Evolutionary conservation across 2,888 invertebrate species (phyloP).

Genomic region (Hedychridium roseum): DNA sequence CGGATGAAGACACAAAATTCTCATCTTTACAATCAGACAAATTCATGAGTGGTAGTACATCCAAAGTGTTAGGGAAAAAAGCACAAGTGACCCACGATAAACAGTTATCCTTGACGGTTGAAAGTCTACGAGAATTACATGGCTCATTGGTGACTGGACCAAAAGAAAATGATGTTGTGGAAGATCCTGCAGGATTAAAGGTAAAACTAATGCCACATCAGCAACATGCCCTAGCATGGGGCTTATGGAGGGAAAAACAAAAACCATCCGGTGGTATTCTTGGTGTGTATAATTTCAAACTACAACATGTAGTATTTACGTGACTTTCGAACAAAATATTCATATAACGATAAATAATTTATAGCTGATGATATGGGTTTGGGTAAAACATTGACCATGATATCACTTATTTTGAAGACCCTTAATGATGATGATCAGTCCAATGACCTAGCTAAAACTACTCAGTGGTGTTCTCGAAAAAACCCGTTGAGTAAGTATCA

Average conservation of each 20-base stretch:
- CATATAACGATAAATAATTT: constrained; percentile 13
- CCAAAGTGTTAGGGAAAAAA: constrained; percentile 42
- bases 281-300: constrained; percentile 64
- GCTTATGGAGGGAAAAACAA: constrained; percentile 89
- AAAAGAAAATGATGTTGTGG: constrained; percentile 66
- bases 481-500: too few relatives aligned
- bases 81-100: constrained; percentile 75
- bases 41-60: too few relatives aligned
- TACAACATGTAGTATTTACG: not conserved
- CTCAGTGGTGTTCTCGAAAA: too few relatives aligned
- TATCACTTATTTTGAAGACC: constrained; percentile 71
- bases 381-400: constrained; percentile 86
- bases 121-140: constrained; percentile 77
- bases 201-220: constrained; percentile 84
- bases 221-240: constrained; percentile 85
- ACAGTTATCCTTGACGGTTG: constrained; percentile 75
- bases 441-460: too few relatives aligned
- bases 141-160: constrained; percentile 76
- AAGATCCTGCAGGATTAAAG: constrained; percentile 72
- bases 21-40: constrained; percentile 3
- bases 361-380: constrained; percentile 82
- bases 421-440: constrained; percentile 27
- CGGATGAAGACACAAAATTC: constrained; percentile 16
- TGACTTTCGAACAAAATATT: not conserved
- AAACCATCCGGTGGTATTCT: constrained; percentile 87